phyloP scores from a whole-genome alignment of 2,888 invertebrate genomes.

The Temnothorax rugatulus region DNA sequence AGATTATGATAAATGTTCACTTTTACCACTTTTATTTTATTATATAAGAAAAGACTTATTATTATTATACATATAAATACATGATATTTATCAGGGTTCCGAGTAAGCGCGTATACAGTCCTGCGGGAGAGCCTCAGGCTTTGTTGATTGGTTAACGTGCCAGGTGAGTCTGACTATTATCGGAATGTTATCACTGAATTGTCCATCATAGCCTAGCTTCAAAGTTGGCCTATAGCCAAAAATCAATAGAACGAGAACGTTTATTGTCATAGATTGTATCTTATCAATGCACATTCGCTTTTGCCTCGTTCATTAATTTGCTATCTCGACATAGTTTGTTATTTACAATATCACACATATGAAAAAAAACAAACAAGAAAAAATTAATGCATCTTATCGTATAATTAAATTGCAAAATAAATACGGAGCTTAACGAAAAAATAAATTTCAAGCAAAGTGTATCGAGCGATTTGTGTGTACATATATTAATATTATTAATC shows the following conservation, averaged over 20 bases:
- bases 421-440: not conserved
- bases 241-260: conserved; percentile 6
- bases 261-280: conserved; percentile 14
- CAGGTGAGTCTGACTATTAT: conserved; percentile 35
- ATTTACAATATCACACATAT: not conserved
- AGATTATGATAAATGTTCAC: not conserved
- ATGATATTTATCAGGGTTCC: not conserved
- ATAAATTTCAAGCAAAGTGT: not conserved
- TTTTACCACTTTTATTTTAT: conserved; percentile 6
- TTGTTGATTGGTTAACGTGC: conserved; percentile 28
- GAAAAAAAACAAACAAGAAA: not conserved
- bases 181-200: conserved; percentile 31
- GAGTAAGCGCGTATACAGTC: not conserved
- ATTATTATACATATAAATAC: not conserved
- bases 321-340: not conserved
- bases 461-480: not conserved
- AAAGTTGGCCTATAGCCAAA: conserved; percentile 12
- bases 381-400: not conserved
- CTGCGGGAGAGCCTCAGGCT: not conserved
- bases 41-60: not conserved
- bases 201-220: not conserved
- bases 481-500: not conserved
- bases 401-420: conserved; percentile 32
- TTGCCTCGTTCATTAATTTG: conserved; percentile 17
- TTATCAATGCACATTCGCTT: not conserved